phyloP scores from a whole-genome alignment of 1,140 invertebrate genomes.

The Ganaspis sp. region DNA sequence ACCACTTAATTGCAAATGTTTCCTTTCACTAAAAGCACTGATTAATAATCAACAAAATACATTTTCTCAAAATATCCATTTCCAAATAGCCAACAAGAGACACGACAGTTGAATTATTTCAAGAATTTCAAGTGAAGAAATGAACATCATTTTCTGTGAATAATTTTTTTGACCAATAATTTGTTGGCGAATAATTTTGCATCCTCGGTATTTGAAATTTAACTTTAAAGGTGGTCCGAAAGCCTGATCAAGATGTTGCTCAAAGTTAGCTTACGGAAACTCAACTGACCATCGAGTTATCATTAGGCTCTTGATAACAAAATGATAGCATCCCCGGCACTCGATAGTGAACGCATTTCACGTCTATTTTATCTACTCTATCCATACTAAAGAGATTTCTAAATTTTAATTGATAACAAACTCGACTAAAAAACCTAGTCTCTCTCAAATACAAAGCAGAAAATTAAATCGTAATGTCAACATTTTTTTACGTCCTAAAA shows the following conservation, averaged over 20 bases:
- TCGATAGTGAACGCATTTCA: constrained; percentile 42
- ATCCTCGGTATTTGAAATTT: not conserved
- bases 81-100: not conserved
- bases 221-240: constrained; percentile 10
- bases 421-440: too few species aligned
- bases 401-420: not conserved
- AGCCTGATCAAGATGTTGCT: constrained; percentile 9
- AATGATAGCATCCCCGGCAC: constrained; percentile 44
- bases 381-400: not conserved
- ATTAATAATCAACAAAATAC: not conserved
- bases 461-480: too few species aligned
- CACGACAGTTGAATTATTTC: not conserved
- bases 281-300: constrained; percentile 51
- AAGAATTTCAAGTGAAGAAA: not conserved
- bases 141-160: not conserved
- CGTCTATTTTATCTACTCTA: constrained; percentile 14
- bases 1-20: too few species aligned
- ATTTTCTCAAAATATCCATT: not conserved
- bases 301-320: constrained; percentile 52
- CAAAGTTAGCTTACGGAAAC: constrained; percentile 35
- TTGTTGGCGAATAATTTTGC: not conserved
- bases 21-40: too few species aligned
- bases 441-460: too few species aligned
- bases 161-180: not conserved
- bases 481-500: too few species aligned